Base-by-base conservation (phyloP, 2,888 invertebrate species). In the Dendrolimus pini region DNA sequence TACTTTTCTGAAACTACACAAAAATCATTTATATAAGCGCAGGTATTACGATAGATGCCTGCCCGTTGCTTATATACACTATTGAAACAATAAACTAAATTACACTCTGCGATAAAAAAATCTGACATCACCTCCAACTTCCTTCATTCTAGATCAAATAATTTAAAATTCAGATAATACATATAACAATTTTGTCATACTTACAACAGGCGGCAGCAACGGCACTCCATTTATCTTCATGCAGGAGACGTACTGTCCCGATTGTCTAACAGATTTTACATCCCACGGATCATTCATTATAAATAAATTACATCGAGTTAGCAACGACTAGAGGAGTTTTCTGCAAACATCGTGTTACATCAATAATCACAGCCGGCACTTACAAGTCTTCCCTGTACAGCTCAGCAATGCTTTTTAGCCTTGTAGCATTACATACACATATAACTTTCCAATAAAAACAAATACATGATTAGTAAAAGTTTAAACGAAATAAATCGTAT, bases 191-290 rank as follows among this genome's bases (percentile, higher is more conserved):
- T 6, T 57, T 53, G 54, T 55, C 57, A n/a, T 62, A 90, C 92
- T 92, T 89, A 96, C 96, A 83, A 96, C 82, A 55, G 96, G 96
- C 57, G 96, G 95, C 62, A 96, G 91, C 65, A 96, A 93, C 18
- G 95, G 94, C 56, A 92, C 86, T 59, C 95, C 95, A 80, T 94
- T 93, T 66, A 95, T 91, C 90, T 93, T 94, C 78, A 96, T 95
- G 69, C 93, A 94, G 55, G 96, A 96, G 58, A 92, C 83, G 73
- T 93, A 94, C 60, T 86, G 85, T 57, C 80, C 78, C 3, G 81
- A 71, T 60, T 80, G 78, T 60, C 82, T 80, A 70, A 88, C 86
- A 47, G 82, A 85, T 67, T 90, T 90, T 12, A 89, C 90, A 62
- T 88, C 84, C 89, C 89, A 90, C 71, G 89, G 88, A 66, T 89